phyloP scores from a whole-genome alignment of 2,888 invertebrate species.

The Aradus depressus region DNA sequence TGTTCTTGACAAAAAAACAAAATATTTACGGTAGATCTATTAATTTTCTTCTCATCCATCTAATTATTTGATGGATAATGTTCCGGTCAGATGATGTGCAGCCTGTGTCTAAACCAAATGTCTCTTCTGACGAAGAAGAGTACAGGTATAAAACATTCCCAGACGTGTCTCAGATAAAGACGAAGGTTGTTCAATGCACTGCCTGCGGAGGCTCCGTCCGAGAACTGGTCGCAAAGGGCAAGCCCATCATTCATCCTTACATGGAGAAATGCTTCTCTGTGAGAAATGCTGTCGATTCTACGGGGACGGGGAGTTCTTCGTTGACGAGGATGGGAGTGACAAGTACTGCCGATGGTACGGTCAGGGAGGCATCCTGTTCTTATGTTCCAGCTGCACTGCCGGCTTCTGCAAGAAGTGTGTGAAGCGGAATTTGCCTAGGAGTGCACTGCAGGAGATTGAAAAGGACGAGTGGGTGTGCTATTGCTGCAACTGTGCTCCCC shows the following conservation, averaged over 20 bases:
- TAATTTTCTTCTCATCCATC: no score
- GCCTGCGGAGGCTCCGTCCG: constrained; percentile 22
- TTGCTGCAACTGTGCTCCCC: constrained; percentile 22
- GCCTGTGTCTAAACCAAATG: constrained; percentile 20
- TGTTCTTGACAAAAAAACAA: no score
- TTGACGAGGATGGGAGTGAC: constrained; percentile 40
- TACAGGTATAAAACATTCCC: constrained; percentile 18
- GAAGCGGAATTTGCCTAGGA: constrained; percentile 23
- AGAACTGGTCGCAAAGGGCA: constrained; percentile 18
- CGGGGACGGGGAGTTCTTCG: constrained; percentile 32
- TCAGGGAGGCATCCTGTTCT: constrained; percentile 40
- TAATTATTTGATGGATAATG: no score
- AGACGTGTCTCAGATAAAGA: constrained; percentile 23
- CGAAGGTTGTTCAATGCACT: constrained; percentile 21
- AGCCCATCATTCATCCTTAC: constrained; percentile 21
- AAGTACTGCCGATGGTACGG: constrained; percentile 44
- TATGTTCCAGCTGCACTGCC: constrained; percentile 40
- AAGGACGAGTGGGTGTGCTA: constrained; percentile 25
- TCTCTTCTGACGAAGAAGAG: constrained; percentile 17
- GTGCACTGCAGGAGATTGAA: constrained; percentile 20
- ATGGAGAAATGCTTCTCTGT: constrained; percentile 26
- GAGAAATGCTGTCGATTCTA: constrained; percentile 33
- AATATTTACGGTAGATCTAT: no score
- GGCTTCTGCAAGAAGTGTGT: constrained; percentile 38
- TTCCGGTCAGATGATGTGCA: no score